Base-by-base conservation (phyloP, 2,888 invertebrate genomes). In the Gisinianus flammeolus region DNA sequence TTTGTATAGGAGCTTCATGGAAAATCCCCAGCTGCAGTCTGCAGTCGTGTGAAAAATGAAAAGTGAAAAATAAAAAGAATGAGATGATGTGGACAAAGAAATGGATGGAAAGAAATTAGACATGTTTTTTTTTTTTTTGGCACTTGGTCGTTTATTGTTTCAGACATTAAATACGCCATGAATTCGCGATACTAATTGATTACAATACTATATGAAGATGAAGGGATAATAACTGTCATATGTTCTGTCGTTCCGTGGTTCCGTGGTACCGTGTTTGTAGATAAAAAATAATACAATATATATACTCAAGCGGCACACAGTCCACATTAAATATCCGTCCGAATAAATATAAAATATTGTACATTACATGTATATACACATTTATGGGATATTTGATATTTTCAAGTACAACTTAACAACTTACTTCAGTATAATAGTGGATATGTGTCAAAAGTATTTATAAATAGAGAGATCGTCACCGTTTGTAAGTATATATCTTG, bases 381-480 rank as follows among this genome's bases (percentile, higher is more conserved):
- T n/a, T n/a, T n/a, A n/a, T n/a, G n/a, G n/a, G n/a, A n/a, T n/a
- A n/a, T n/a, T n/a, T n/a, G n/a, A n/a, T n/a, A n/a, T n/a, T n/a
- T n/a, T n/a, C n/a, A n/a, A n/a, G n/a, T n/a, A n/a, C n/a, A n/a
- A n/a, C n/a, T 5, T 62, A 2, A 16, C 30, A 66, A 16, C 66
- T 26, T 22, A 64, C 24, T 64, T 12, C 8, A 58, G 6, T 58
- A n/a, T 24, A 64, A 6, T n/a, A 19, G 19, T 30, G 26, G 4
- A 24, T 4, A 24, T 30, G 30, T 2, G 12, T 44, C 44, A 44
- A 44, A 44, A 44, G 44, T 44, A 44, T 44, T 19, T 44, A 44
- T 44, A 44, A 68, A 33, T 24, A 68, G 24, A 68, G 68, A 68
- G 68, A 68, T 68, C 68, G 68, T 68, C 68, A 68, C 62, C 62